phyloP scores from a whole-genome alignment of 2,888 invertebrate genomes.

The Lamellibrachia satsuma region DNA sequence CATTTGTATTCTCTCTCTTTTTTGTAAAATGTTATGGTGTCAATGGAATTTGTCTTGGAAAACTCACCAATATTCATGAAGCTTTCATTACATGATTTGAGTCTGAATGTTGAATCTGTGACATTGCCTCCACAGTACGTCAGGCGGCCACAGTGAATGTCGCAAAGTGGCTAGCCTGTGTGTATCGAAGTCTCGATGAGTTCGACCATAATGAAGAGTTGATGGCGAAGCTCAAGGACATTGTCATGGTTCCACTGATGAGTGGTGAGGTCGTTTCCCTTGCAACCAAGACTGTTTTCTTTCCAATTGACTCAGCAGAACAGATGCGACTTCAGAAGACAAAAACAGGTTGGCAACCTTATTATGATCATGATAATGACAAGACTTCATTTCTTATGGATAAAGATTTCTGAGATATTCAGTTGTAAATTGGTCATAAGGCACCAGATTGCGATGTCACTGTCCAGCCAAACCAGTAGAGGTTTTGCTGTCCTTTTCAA shows the following conservation, averaged over 20 bases:
- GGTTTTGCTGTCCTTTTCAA: too few relatives aligned
- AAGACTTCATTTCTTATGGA: too few relatives aligned
- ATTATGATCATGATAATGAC: not conserved
- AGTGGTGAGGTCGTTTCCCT: constrained; percentile 50
- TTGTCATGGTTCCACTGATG: constrained; percentile 57
- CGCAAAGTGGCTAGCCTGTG: constrained; percentile 60
- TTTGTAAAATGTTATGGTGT: too few relatives aligned
- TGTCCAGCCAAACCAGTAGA: too few relatives aligned
- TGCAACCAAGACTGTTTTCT: constrained; percentile 54
- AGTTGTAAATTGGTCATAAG: too few relatives aligned
- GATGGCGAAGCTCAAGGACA: constrained; percentile 45
- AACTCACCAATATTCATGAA: not conserved
- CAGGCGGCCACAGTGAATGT: constrained; percentile 29
- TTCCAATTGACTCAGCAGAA: constrained; percentile 46
- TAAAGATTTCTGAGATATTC: too few relatives aligned
- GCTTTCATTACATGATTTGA: not conserved
- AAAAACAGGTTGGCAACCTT: not conserved
- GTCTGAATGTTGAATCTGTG: not conserved
- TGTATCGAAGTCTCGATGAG: constrained; percentile 60
- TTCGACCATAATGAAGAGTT: constrained; percentile 50
- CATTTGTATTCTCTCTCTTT: too few relatives aligned
- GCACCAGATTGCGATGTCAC: too few relatives aligned
- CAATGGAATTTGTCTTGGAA: too few relatives aligned
- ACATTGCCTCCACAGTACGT: not conserved
- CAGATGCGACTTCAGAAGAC: not conserved